Evolutionary conservation across 2,888 invertebrate species (phyloP).

Genomic region (Serripes groenlandicus): DNA sequence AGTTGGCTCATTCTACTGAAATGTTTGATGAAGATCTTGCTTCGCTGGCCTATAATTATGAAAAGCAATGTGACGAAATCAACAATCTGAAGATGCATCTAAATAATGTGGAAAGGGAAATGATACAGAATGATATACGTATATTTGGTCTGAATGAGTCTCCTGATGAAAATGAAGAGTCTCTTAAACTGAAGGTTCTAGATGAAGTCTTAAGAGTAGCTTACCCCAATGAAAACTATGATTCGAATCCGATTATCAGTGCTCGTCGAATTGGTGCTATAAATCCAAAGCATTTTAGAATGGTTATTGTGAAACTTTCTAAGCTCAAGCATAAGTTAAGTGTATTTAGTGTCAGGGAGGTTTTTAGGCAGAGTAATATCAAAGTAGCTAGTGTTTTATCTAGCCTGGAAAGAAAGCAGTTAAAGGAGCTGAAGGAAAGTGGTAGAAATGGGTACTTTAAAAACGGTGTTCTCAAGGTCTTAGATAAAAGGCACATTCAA

Average conservation of each 20-base stretch:
- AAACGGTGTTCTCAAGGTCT: too few relatives aligned
- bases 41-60: not conserved
- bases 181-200: not conserved
- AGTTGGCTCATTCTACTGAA: not conserved
- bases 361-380: too few relatives aligned
- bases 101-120: not conserved
- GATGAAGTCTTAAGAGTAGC: constrained; percentile 4
- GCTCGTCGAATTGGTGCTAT: not conserved
- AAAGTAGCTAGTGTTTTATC: not conserved
- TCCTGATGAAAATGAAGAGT: not conserved
- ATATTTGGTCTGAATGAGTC: constrained; percentile 1
- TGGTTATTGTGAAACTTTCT: constrained; percentile 23
- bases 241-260: not conserved
- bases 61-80: constrained; percentile 1
- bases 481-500: too few relatives aligned
- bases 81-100: not conserved
- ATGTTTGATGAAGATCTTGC: not conserved
- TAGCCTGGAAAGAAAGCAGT: not conserved
- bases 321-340: constrained; percentile 14
- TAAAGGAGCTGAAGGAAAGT: not conserved
- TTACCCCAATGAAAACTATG: constrained; percentile 8
- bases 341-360: constrained; percentile 20
- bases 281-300: constrained; percentile 4
- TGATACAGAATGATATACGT: not conserved
- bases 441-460: constrained; percentile 2